A percentile compares a stretch with the other conserved stretches of the same genome.
phyloP scores from a whole-genome alignment of 2,797 vertebrate genomes.

The Oceanodroma leucorhoa region DNA sequence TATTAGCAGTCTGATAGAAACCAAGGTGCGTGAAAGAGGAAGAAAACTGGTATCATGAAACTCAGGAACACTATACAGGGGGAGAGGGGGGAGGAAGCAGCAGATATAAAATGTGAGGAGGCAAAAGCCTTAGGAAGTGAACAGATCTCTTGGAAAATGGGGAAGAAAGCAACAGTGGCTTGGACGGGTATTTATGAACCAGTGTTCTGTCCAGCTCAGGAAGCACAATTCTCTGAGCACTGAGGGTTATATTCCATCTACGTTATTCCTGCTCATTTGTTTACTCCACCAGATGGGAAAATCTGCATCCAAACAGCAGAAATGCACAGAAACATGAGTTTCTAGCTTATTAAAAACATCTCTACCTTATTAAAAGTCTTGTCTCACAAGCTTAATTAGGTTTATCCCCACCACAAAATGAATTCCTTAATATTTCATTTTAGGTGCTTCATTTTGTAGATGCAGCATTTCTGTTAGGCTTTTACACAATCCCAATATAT shows the following conservation, averaged over 20 bases:
- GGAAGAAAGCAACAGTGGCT: neutral
- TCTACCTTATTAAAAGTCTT: neutral
- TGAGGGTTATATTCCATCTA: neutral
- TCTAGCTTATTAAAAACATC: neutral
- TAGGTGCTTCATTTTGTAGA: neutral
- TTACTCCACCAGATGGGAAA: neutral
- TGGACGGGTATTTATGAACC: neutral
- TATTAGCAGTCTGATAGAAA: neutral
- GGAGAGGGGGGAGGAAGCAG: neutral
- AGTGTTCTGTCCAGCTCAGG: neutral
- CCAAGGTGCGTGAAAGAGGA: accelerated
- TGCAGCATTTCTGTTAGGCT: neutral
- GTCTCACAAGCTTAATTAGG: neutral
- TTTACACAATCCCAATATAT: neutral
- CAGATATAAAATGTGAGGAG: neutral
- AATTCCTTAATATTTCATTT: neutral
- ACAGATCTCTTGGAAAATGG: neutral
- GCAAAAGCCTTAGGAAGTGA: neutral
- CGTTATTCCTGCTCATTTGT: neutral
- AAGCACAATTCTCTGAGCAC: neutral
- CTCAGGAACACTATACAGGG: neutral
- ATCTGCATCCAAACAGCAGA: neutral
- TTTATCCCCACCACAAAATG: neutral
- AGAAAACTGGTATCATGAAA: neutral
- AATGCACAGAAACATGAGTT: neutral